phyloP scores from a whole-genome alignment of 2,888 invertebrate genomes.

The Polydrusus cervinus region DNA sequence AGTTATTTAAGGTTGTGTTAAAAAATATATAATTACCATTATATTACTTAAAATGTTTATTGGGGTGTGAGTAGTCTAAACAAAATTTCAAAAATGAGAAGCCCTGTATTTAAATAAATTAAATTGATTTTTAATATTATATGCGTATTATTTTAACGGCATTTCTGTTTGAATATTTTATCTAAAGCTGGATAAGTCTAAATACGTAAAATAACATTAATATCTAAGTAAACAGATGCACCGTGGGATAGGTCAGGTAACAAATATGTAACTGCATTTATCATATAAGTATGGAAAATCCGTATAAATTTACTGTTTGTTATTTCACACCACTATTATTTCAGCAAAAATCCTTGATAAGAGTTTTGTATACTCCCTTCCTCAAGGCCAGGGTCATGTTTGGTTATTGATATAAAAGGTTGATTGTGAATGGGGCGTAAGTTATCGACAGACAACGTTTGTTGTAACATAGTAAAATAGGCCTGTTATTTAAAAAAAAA shows the following conservation, averaged over 20 bases:
- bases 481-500: neutral
- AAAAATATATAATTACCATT: too few species aligned
- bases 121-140: too few species aligned
- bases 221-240: conserved; percentile 31
- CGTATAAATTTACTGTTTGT: conserved; percentile 11
- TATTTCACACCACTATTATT: conserved; percentile 13
- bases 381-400: conserved; percentile 23
- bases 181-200: conserved; percentile 32
- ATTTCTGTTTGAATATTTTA: too few species aligned
- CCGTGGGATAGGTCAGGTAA: conserved; percentile 48
- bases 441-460: too few species aligned
- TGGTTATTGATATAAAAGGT: conserved; percentile 13
- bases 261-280: neutral
- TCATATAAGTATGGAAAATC: conserved; percentile 10
- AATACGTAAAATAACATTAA: conserved; percentile 3
- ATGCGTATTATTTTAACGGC: too few species aligned
- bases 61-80: too few species aligned
- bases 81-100: too few species aligned
- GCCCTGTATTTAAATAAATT: too few species aligned
- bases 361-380: neutral
- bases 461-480: too few species aligned
- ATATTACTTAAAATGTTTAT: too few species aligned
- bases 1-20: too few species aligned
- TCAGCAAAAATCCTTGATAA: conserved; percentile 21
- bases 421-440: too few species aligned